Percentiles rank a stretch among this genome's conserved stretches.
These are phyloP conservation scores for Osedax frankpressi DNA, from an alignment of 2,888 invertebrate genomes.

Conservation along the genomic window DNA sequence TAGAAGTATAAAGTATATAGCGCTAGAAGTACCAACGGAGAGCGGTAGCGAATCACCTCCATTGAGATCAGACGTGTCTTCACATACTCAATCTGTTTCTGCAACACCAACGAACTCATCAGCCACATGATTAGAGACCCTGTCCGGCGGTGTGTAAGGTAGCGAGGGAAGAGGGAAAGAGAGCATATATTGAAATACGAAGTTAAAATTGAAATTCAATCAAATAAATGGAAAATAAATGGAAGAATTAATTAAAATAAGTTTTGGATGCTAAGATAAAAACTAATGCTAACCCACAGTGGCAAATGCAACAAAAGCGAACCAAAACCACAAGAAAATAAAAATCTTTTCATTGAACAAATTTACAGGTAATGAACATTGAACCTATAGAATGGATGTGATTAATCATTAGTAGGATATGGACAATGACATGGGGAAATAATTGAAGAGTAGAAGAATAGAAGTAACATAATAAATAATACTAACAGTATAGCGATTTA, in stretches of 20 bases:
- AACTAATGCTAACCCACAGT: slow-evolving; percentile 34
- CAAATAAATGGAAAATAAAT: too few species aligned
- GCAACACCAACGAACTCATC: slow-evolving; percentile 14
- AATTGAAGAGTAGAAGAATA: too few species aligned
- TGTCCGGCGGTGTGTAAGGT: too few species aligned
- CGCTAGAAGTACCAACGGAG: neutral
- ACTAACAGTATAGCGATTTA: slow-evolving; percentile 44
- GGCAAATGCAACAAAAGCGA: slow-evolving; percentile 45
- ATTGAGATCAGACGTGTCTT: slow-evolving; percentile 22
- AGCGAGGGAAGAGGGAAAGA: too few species aligned
- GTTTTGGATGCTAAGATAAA: too few species aligned
- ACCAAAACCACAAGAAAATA: slow-evolving; percentile 50
- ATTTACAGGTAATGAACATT: slow-evolving; percentile 40
- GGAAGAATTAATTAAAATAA: too few species aligned
- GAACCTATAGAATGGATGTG: slow-evolving; percentile 28
- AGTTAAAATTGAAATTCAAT: too few species aligned
- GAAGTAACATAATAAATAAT: too few species aligned
- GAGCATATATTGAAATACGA: too few species aligned
- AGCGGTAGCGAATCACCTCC: slow-evolving; percentile 15
- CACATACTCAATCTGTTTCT: slow-evolving; percentile 23
- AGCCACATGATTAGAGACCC: slow-evolving; percentile 25
- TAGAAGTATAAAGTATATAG: too few species aligned
- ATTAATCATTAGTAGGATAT: too few species aligned
- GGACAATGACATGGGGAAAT: too few species aligned
- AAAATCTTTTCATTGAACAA: slow-evolving; percentile 39